phyloP scores from a whole-genome alignment of 2,113 vertebrate species.

The Sula dactylatra region DNA sequence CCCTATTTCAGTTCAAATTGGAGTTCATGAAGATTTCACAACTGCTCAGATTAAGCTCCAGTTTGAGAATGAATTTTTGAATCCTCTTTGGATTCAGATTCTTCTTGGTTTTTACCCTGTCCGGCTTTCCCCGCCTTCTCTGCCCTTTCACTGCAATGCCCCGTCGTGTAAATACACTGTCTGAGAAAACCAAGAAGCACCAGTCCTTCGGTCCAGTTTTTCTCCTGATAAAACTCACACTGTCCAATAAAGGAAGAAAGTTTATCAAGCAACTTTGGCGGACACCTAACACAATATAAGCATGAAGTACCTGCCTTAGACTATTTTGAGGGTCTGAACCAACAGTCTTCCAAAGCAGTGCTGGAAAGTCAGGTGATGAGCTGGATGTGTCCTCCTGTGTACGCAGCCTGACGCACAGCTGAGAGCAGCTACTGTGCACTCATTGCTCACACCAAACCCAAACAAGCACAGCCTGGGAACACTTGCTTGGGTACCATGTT shows the following conservation, averaged over 20 bases:
- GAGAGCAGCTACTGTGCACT: neutral
- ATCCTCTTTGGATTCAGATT: neutral
- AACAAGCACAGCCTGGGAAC: neutral
- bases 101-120: neutral
- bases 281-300: neutral
- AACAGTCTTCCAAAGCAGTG: neutral
- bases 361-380: neutral
- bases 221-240: neutral
- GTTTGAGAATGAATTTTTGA: neutral
- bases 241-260: neutral
- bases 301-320: neutral
- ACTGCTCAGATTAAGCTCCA: neutral
- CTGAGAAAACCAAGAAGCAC: neutral
- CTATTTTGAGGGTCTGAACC: neutral
- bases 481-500: neutral
- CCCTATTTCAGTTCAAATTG: neutral
- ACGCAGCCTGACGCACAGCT: accelerated
- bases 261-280: neutral
- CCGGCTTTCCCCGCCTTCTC: neutral
- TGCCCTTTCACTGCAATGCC: neutral
- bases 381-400: neutral
- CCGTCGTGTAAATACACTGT: neutral
- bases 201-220: neutral
- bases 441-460: neutral
- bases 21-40: neutral